Evolutionary conservation across 1,140 invertebrate species (phyloP), one percentile per base, ranked within the genome.

Genomic region (Condylostylus longicornis): DNA sequence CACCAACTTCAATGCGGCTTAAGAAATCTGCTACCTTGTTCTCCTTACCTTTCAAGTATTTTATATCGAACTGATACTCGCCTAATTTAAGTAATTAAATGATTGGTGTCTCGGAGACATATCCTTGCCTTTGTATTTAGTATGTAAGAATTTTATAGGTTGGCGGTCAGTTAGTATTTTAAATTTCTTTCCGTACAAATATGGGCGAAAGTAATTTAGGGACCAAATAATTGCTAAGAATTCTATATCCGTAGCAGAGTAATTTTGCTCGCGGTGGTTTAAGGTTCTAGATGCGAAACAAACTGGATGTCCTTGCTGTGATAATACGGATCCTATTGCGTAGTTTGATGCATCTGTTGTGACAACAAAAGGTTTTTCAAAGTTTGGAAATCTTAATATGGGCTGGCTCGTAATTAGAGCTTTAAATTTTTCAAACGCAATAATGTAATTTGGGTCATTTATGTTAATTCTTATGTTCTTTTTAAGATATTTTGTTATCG

Each of bases 31-130:
- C 33, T 1, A 40, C 38, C 14, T 10, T 35, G 20, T 38, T 41
- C 18, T 41, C 32, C 31, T 41, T 41, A 21, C 42, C 40, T 35
- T 38, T 41, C 17, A 44, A 5, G 13, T 44, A 42, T 14, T 44
- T 30, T 7, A 44, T 38, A 14, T 41, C 21, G n/a, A 37, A 41
- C 10, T 40, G 5, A 19, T 30, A 40, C 13, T 35, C 27, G 17
- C 28, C 4, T 5, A 33, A 8, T 14, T 38, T 38, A 2, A 39
- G 18, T 5, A 36, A 18, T 28, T 33, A n/a, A n/a, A 41, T 12
- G 33, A 38, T 1, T 56, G 46, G 6, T 31, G 29, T 31, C 29
- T 10, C 19, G 4, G 33, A 2, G 22, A 29, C 5, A 20, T 22
- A 18, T 40, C 38, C 30, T 40, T 31, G 2, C 38, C 38, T 35